Evolutionary conservation across 2,797 vertebrate genomes (phyloP).

Genomic region (Danio kyathit): DNA sequence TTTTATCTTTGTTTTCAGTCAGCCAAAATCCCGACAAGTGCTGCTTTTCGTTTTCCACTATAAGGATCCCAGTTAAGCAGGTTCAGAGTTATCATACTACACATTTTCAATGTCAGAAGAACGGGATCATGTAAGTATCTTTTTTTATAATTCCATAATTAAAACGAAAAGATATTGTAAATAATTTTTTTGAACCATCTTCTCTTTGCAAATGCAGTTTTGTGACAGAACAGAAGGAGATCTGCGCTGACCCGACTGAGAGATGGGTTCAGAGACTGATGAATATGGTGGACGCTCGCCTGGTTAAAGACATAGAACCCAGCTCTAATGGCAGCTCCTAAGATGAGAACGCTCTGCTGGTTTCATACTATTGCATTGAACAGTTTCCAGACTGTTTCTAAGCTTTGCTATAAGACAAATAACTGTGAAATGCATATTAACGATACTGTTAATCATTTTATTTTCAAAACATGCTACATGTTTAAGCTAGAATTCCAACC

Average conservation of each 20-base stretch:
- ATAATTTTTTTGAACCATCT: background rate
- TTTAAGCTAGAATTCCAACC: background rate
- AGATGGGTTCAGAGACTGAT: conserved; percentile 6
- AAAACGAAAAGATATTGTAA: background rate
- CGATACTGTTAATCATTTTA: background rate
- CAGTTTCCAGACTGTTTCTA: background rate
- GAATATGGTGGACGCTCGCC: background rate
- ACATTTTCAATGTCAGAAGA: background rate
- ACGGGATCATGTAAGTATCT: conserved; percentile 11
- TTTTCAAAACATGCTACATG: background rate
- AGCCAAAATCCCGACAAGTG: conserved; percentile 39
- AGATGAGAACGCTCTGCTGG: background rate
- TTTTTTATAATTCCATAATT: background rate
- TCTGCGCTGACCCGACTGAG: background rate
- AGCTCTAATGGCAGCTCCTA: background rate
- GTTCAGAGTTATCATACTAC: conserved; percentile 20
- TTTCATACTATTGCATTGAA: background rate
- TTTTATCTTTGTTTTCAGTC: background rate
- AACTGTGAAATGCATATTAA: background rate
- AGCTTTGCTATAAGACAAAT: background rate
- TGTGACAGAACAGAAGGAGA: conserved; percentile 2
- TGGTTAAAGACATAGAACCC: no score
- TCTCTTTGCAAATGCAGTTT: conserved; percentile 10
- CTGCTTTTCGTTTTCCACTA: conserved; percentile 35
- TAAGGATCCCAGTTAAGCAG: conserved; percentile 2